Base-by-base conservation (phyloP, 35 echinoderm and acorn worm genomes). In the Strongylocentrotus purpuratus region DNA sequence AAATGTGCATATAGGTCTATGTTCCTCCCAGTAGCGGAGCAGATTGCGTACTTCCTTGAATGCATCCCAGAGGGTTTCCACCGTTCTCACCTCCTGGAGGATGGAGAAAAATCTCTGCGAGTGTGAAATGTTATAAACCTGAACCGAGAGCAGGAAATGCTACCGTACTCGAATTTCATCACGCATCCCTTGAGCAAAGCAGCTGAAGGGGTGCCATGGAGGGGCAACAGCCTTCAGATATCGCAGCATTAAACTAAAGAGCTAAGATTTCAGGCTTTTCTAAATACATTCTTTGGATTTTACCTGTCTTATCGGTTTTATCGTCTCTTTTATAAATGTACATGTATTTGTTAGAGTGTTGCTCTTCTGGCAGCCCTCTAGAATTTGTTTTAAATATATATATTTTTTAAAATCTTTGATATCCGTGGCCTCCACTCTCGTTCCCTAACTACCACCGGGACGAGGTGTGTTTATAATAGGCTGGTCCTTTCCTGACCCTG, bases 131-230 rank as follows among this genome's bases (percentile, higher is more conserved):
- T 89, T 46, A 4, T 89, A 46, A 89, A 89, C 45, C 45, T 28
- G 87, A 89, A 89, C 33, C 87, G 11, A 89, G 45, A 12, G 32
- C 33, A 89, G 87, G 87, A 89, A 89, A 89, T 89, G 87, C 33
- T 89, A 89, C 45, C 87, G 87, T 46, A 46, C 33, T 89, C 87
- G 87, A 46, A 89, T 89, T 89, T 45, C 87, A 89, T 45, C 32
- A 89, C 32, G 20, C 87, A 46, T 89, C 87, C 87, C 33, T 45
- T 15, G 87, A 89, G 87, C 87, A 5, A 46, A 33, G 45, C 33
- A 89, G 87, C 33, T 46, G 87, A 89, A 89, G 45, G 45, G 87
- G 45, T 33, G 87, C 33, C 31, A 45, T 18, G 14, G n/a, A 89
- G 87, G 87, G 87, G 33, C n/a, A 17, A 33, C 87, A 46, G 32